Percentiles rank a stretch among this genome's conserved stretches.
Conservation (phyloP, 2,797 vertebrate genomes). For the Acropternis orthonyx region DNA sequence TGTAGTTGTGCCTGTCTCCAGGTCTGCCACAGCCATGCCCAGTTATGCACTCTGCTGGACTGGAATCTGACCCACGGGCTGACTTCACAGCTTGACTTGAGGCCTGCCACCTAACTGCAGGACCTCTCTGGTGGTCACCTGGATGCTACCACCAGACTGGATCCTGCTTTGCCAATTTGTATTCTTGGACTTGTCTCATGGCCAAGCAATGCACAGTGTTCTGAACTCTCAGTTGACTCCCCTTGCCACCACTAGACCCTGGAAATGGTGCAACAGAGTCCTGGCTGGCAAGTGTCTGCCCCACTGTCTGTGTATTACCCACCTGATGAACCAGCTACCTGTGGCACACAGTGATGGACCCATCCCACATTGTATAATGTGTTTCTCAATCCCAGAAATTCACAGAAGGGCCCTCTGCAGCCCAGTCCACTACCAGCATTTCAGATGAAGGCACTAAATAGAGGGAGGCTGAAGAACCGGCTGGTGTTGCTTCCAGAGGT, state of each 20-base stretch:
- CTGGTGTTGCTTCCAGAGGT: not conserved
- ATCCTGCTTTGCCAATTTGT: not conserved
- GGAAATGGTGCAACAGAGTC: not conserved
- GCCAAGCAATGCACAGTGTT: not conserved
- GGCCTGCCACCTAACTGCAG: not conserved
- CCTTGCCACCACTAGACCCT: fast-evolving
- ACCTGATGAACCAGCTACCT: not conserved
- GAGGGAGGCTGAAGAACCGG: not conserved
- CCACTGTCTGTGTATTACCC: not conserved
- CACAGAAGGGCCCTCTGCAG: not conserved
- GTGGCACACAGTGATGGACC: not conserved
- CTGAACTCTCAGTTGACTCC: fast-evolving
- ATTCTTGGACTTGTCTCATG: not conserved
- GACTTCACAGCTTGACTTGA: not conserved
- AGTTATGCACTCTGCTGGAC: not conserved
- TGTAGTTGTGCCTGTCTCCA: not conserved
- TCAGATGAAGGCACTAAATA: not conserved
- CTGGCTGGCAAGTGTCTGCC: not conserved
- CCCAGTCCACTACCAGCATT: not conserved
- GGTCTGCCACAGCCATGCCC: not conserved
- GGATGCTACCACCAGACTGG: not conserved
- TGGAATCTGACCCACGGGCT: not conserved
- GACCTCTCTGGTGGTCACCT: not conserved
- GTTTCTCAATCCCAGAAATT: not conserved
- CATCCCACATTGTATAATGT: fast-evolving